A percentile compares a stretch with the other conserved stretches of the same genome.
These are phyloP conservation scores for Phyllostomus hastatus DNA, from an alignment of 2,113 vertebrate species.

Conservation along the genomic window DNA sequence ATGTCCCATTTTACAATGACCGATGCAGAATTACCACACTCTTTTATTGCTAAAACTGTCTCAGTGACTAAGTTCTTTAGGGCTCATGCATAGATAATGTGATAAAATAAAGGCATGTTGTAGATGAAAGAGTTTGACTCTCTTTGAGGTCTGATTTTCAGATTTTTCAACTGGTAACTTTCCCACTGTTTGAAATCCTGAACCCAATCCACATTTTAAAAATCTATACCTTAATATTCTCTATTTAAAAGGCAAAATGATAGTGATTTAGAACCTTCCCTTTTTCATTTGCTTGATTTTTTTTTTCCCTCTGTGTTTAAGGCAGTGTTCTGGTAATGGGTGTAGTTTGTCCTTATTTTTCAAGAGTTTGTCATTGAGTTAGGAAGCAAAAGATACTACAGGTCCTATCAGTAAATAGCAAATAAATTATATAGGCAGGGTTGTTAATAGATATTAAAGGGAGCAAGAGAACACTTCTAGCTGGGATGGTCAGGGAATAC, in stretches of 20 bases:
- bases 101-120: conserved; percentile 56
- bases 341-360: neutral
- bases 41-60: conserved; percentile 40
- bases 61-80: conserved; percentile 33
- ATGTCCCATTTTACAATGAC: conserved; percentile 38
- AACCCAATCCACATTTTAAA: conserved; percentile 18
- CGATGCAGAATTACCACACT: conserved; percentile 13
- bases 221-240: neutral
- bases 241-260: neutral
- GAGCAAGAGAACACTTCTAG: neutral
- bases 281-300: conserved; percentile 4
- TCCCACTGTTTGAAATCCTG: conserved; percentile 50
- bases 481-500: neutral
- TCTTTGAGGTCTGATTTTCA: conserved; percentile 55
- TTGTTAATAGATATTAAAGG: neutral
- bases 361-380: neutral
- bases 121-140: conserved; percentile 56
- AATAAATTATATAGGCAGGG: neutral
- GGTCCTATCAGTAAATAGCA: neutral
- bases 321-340: neutral
- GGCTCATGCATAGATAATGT: conserved; percentile 53
- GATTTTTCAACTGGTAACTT: conserved; percentile 46
- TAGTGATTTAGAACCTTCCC: neutral
- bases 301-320: conserved; percentile 9
- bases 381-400: neutral